Conservation (phyloP, 2,113 vertebrate species). For the Daboia siamensis region DNA sequence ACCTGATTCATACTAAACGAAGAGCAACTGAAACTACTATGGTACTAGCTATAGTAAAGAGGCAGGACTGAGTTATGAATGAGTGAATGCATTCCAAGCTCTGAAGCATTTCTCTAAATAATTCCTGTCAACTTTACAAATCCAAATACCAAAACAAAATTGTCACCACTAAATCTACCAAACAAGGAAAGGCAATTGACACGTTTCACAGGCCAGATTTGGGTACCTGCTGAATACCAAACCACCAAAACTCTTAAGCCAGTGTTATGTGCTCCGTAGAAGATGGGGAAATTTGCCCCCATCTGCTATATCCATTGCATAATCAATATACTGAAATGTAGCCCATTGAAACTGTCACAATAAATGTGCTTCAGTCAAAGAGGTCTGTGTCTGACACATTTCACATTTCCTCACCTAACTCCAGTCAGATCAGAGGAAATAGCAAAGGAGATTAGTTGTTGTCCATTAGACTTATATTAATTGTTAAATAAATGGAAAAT, state of each 20-base stretch:
- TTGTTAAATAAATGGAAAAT: constrained; percentile 3
- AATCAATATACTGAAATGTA: background rate
- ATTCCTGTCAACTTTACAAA: background rate
- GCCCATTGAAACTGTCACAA: background rate
- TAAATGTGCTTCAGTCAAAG: background rate
- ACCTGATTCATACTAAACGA: constrained; percentile 4
- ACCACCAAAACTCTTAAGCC: background rate
- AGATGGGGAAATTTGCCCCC: background rate
- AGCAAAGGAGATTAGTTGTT: background rate
- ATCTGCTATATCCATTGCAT: background rate
- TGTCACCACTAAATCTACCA: background rate
- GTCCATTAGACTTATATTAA: background rate
- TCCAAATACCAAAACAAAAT: background rate
- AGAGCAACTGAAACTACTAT: background rate
- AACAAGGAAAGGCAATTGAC: background rate
- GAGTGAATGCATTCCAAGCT: background rate
- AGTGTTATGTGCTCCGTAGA: background rate
- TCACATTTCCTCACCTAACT: background rate
- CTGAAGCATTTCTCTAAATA: background rate
- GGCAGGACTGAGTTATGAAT: background rate
- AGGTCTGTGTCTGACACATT: background rate
- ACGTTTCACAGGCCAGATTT: background rate
- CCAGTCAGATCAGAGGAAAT: background rate
- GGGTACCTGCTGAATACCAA: background rate
- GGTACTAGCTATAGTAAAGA: background rate